phyloP scores from a whole-genome alignment of 1,140 invertebrate species.

The Diuraphis noxia region DNA sequence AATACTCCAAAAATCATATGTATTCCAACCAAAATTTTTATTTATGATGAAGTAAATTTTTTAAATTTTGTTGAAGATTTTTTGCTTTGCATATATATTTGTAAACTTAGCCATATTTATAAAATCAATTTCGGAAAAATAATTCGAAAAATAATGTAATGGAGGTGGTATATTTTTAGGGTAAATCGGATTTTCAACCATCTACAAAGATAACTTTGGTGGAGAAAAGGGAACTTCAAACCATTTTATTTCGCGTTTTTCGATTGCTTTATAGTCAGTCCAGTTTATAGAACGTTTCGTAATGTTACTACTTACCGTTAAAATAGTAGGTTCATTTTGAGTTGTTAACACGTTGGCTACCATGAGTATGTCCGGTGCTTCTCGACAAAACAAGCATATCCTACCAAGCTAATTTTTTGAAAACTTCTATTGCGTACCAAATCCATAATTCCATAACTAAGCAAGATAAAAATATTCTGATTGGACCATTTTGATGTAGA shows the following conservation, averaged over 20 bases:
- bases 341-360: not conserved
- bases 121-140: not conserved
- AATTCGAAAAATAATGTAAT: not conserved
- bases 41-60: not conserved
- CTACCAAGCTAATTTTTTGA: not conserved
- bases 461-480: not conserved
- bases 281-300: not conserved
- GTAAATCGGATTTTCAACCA: not conserved
- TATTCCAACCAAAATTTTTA: not conserved
- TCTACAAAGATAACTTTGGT: not conserved
- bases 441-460: not conserved
- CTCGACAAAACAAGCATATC: not conserved
- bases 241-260: not conserved
- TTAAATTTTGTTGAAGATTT: not conserved
- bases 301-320: not conserved
- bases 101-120: not conserved
- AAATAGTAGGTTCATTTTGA: not conserved
- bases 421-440: constrained; percentile 9
- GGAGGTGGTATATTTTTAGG: not conserved
- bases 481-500: not conserved
- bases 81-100: not conserved
- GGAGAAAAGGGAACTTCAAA: not conserved
- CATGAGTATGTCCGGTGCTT: not conserved
- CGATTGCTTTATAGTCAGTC: not conserved
- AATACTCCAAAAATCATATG: not conserved